These are phyloP conservation scores for Epinephelus fuscoguttatus DNA, from an alignment of 2,113 vertebrate genomes.

Conservation along the genomic window DNA sequence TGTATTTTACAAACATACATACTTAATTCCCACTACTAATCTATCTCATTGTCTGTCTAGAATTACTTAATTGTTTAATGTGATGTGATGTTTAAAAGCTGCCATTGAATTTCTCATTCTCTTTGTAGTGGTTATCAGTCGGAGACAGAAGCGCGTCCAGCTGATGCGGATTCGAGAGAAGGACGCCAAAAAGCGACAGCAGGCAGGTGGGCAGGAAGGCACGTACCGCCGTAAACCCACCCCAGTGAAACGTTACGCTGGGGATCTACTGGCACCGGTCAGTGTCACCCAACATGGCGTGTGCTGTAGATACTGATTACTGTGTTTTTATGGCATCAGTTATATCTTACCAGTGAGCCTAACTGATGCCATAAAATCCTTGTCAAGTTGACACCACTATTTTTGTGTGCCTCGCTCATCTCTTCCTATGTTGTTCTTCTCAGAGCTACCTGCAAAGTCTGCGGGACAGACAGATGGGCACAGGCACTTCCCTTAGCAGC, in stretches of 20 bases:
- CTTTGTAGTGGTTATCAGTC: slow-evolving; percentile 86
- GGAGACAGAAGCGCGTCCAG: slow-evolving; percentile 89
- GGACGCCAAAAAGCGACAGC: slow-evolving; percentile 88
- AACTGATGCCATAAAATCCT: slow-evolving; percentile 6
- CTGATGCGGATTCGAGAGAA: slow-evolving; percentile 89
- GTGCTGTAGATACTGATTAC: slow-evolving; percentile 54
- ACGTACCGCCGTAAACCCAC: slow-evolving; percentile 86
- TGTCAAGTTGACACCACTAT: not conserved
- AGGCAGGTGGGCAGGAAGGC: slow-evolving; percentile 85
- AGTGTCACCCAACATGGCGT: slow-evolving; percentile 77
- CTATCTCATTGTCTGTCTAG: not conserved
- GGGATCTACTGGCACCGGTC: slow-evolving; percentile 91
- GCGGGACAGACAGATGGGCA: slow-evolving; percentile 87
- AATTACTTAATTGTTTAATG: not conserved
- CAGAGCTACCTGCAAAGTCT: slow-evolving; percentile 93
- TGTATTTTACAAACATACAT: not conserved
- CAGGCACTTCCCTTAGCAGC: slow-evolving; percentile 86
- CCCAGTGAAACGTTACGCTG: slow-evolving; percentile 86
- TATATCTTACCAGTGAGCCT: not conserved
- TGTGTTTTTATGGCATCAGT: slow-evolving; percentile 6
- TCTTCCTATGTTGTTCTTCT: slow-evolving; percentile 22
- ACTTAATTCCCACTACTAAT: not conserved
- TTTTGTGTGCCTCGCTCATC: slow-evolving; percentile 7
- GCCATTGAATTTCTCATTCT: not conserved
- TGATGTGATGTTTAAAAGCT: not conserved